Conservation (phyloP, 2,113 vertebrate species). For the Trematocara macrostoma region DNA sequence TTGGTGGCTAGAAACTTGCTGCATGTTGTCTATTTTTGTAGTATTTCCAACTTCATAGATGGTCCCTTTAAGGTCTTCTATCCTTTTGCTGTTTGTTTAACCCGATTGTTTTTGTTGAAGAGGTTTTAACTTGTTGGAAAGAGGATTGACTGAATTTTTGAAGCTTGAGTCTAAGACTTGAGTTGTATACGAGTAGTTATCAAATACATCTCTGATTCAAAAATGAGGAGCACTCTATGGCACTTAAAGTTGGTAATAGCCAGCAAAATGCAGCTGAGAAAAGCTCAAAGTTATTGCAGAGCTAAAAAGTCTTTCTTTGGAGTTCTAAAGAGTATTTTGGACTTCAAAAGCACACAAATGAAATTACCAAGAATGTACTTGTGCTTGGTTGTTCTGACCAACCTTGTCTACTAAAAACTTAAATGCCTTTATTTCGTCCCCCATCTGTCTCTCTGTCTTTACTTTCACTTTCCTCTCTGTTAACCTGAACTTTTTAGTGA, state of each 20-base stretch:
- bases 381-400: neutral
- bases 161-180: neutral
- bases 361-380: neutral
- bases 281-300: neutral
- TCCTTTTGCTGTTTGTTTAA: neutral
- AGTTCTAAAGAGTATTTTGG: neutral
- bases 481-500: constrained; percentile 59
- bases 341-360: neutral
- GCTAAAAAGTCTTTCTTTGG: neutral
- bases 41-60: neutral
- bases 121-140: neutral
- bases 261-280: neutral
- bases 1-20: neutral
- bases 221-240: neutral
- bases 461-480: constrained; percentile 6
- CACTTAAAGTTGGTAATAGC: neutral
- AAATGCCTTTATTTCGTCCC: neutral
- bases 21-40: neutral
- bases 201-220: neutral
- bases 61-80: neutral
- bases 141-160: neutral
- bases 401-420: neutral
- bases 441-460: neutral
- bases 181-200: neutral
- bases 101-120: neutral